A percentile compares a stretch with the other conserved stretches of the same genome.
These are phyloP conservation scores for Tautogolabrus adspersus DNA, from an alignment of 2,113 vertebrate species.

Conservation along the genomic window DNA sequence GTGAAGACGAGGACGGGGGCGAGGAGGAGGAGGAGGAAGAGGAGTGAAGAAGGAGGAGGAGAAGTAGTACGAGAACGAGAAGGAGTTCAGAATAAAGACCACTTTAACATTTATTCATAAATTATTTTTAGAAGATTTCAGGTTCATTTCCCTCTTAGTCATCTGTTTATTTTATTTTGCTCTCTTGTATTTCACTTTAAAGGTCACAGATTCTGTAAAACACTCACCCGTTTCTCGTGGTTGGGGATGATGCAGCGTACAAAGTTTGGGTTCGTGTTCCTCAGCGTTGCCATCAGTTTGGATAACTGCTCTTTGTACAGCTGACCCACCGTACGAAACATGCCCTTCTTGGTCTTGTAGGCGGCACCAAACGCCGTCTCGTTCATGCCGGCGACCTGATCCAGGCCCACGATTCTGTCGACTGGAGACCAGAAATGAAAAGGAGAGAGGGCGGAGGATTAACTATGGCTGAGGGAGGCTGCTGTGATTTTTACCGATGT, in stretches of 20 bases:
- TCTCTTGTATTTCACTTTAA: too few species aligned
- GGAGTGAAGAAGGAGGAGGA: too few species aligned
- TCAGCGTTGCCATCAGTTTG: slow-evolving; percentile 96
- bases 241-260: slow-evolving; percentile 99
- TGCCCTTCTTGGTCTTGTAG: slow-evolving; percentile 98
- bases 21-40: too few species aligned
- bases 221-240: slow-evolving; percentile 94
- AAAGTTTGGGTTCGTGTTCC: slow-evolving; percentile 98
- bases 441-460: neutral
- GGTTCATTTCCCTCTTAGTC: too few species aligned
- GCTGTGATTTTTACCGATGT: neutral
- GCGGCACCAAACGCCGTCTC: slow-evolving; percentile 95
- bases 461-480: too few species aligned
- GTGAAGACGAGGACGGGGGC: too few species aligned
- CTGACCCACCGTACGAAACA: slow-evolving; percentile 96
- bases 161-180: too few species aligned
- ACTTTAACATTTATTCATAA: too few species aligned
- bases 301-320: slow-evolving; percentile 97
- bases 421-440: slow-evolving; percentile 79
- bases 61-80: too few species aligned
- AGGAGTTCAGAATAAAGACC: too few species aligned
- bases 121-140: too few species aligned
- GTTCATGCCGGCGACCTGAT: slow-evolving; percentile 97
- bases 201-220: too few species aligned
- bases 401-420: slow-evolving; percentile 97